These are phyloP conservation scores for Aphelenchoides besseyi DNA, from an alignment of 1,140 invertebrate species.

Conservation along the genomic window DNA sequence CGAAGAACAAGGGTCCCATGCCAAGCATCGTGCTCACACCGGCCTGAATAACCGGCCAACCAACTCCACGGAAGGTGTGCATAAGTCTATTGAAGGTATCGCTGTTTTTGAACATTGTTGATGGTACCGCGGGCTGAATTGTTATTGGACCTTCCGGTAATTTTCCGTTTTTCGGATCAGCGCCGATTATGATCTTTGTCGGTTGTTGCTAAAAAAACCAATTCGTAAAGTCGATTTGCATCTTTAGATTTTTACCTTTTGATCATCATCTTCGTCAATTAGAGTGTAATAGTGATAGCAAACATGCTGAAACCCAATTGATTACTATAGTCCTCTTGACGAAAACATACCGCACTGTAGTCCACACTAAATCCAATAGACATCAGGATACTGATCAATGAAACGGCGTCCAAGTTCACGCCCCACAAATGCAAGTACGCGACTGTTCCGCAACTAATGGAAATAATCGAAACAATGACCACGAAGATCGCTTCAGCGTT, in stretches of 20 bases:
- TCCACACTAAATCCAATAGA: conserved; percentile 56
- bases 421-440: conserved; percentile 57
- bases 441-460: conserved; percentile 55
- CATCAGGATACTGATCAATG: conserved; percentile 57
- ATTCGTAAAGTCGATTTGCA: neutral
- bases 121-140: neutral
- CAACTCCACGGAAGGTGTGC: conserved; percentile 51
- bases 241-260: neutral
- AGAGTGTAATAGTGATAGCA: conserved; percentile 60
- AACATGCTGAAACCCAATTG: conserved; percentile 46
- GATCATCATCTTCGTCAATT: conserved; percentile 4
- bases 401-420: conserved; percentile 59
- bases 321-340: too few species aligned
- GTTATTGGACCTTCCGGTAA: neutral
- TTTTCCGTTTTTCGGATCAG: conserved; percentile 1
- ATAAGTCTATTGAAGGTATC: conserved; percentile 31
- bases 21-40: conserved; percentile 49
- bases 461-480: conserved; percentile 55
- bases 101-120: conserved; percentile 13
- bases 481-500: conserved; percentile 56
- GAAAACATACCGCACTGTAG: conserved; percentile 32
- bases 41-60: conserved; percentile 55
- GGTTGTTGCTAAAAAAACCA: neutral
- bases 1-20: conserved; percentile 58
- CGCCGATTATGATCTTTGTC: conserved; percentile 24